A percentile compares a stretch with the other conserved stretches of the same genome.
Evolutionary conservation across 2,888 invertebrate species (phyloP).

Genomic region (Melitaea athalia): DNA sequence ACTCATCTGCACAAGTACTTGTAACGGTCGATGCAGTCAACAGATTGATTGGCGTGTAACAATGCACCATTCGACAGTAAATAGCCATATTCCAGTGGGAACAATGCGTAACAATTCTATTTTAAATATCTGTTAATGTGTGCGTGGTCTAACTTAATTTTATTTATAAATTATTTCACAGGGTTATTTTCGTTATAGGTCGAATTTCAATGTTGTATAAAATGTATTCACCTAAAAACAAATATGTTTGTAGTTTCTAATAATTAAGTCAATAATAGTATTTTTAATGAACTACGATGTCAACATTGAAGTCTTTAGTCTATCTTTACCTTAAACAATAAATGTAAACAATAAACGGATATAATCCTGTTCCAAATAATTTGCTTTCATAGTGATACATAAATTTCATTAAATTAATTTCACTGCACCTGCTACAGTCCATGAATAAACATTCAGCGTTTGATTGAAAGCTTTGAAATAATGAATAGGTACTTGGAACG

Average conservation of each 20-base stretch:
- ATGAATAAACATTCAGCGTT: slow-evolving; percentile 20
- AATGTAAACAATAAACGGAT: background rate
- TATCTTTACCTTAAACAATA: background rate
- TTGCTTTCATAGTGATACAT: slow-evolving; percentile 9
- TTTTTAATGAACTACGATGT: too few relatives aligned
- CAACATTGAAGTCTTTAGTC: background rate
- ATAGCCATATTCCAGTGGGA: slow-evolving; percentile 28
- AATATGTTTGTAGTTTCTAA: too few relatives aligned
- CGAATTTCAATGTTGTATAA: too few relatives aligned
- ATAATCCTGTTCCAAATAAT: background rate
- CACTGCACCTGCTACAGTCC: slow-evolving; percentile 17
- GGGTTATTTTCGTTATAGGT: too few relatives aligned
- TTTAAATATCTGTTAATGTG: slow-evolving; percentile 17
- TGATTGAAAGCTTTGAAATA: slow-evolving; percentile 8
- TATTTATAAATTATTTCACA: too few relatives aligned
- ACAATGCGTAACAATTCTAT: slow-evolving; percentile 35
- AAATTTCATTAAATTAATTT: slow-evolving; percentile 18
- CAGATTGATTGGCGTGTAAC: slow-evolving; percentile 45
- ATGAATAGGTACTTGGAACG: slow-evolving; percentile 5
- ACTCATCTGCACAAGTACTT: slow-evolving; percentile 22
- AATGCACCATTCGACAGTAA: slow-evolving; percentile 38
- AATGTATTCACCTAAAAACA: too few relatives aligned
- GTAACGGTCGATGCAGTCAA: slow-evolving; percentile 39
- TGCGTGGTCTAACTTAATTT: too few relatives aligned
- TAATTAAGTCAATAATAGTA: too few relatives aligned